Percentiles rank a stretch among this genome's conserved stretches.
Evolutionary conservation across 2,113 vertebrate species (phyloP).

Genomic region (Kryptolebias marmoratus): DNA sequence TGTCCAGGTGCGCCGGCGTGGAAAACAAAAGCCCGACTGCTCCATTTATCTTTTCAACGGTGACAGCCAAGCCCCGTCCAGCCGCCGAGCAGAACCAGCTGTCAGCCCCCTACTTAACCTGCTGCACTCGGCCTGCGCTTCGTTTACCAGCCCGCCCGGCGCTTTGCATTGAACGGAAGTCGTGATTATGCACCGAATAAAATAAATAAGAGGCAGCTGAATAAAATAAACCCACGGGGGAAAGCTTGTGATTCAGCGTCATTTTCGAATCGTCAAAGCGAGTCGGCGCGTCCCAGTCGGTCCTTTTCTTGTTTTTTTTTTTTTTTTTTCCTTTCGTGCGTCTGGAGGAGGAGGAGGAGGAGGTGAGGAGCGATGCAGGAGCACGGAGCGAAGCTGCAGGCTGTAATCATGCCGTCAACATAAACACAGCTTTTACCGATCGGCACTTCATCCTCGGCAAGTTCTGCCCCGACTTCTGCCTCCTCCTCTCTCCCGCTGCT

Average conservation of each 20-base stretch:
- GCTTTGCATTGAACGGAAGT: conserved; percentile 54
- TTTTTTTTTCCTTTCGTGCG: neutral
- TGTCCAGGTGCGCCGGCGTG: conserved; percentile 13
- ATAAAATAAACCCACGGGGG: conserved; percentile 6
- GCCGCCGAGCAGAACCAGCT: conserved; percentile 43
- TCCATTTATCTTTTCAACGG: conserved; percentile 37
- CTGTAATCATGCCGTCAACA: neutral
- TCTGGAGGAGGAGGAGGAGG: neutral
- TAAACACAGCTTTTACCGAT: neutral
- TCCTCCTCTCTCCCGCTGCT: neutral
- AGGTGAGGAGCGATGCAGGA: too few species aligned
- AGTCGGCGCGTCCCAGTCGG: conserved; percentile 6
- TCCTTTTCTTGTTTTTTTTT: too few species aligned
- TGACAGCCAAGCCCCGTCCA: conserved; percentile 28
- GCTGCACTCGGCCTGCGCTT: conserved; percentile 16
- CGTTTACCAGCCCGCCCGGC: conserved; percentile 35
- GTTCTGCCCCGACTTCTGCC: neutral
- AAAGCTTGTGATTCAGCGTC: conserved; percentile 34
- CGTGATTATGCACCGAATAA: conserved; percentile 46
- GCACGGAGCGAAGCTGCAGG: neutral
- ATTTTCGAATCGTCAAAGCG: conserved; percentile 24
- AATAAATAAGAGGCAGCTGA: conserved; percentile 28
- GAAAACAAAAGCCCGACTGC: conserved; percentile 1
- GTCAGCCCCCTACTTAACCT: conserved; percentile 36
- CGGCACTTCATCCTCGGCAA: neutral